phyloP scores from a whole-genome alignment of 2,888 invertebrate genomes.

The Mimas tiliae region DNA sequence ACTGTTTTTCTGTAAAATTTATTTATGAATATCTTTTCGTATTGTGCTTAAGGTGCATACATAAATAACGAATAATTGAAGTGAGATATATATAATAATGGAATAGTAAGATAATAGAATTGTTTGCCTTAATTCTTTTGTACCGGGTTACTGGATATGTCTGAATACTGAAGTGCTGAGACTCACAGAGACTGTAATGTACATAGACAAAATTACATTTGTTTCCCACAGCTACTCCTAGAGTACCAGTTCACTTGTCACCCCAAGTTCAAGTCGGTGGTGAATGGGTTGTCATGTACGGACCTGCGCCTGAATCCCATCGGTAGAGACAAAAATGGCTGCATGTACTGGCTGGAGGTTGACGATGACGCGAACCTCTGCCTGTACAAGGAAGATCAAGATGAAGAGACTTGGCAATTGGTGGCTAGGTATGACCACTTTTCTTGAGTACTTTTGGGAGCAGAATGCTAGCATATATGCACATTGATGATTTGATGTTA shows the following conservation, averaged over 20 bases:
- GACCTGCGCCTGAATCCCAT: constrained; percentile 94
- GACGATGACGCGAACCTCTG: constrained; percentile 95
- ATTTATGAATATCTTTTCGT: too few species aligned
- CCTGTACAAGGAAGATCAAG: constrained; percentile 97
- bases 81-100: too few species aligned
- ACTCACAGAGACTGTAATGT: too few species aligned
- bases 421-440: constrained; percentile 88
- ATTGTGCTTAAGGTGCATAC: too few species aligned
- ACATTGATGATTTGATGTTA: too few species aligned
- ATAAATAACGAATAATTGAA: too few species aligned
- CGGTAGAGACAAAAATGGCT: constrained; percentile 95
- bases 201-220: neutral
- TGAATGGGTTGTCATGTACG: constrained; percentile 90
- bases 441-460: constrained; percentile 21
- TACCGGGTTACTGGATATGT: too few species aligned
- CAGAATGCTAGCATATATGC: neutral
- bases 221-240: constrained; percentile 88
- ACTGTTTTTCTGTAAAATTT: too few species aligned
- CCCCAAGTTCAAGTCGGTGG: constrained; percentile 94
- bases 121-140: too few species aligned
- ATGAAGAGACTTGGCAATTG: constrained; percentile 97
- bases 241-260: constrained; percentile 98
- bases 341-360: constrained; percentile 96
- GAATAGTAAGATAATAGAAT: too few species aligned
- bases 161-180: too few species aligned